These are phyloP conservation scores for Drosophila kurseongensis DNA, from an alignment of 1,140 invertebrate genomes.

Conservation along the genomic window DNA sequence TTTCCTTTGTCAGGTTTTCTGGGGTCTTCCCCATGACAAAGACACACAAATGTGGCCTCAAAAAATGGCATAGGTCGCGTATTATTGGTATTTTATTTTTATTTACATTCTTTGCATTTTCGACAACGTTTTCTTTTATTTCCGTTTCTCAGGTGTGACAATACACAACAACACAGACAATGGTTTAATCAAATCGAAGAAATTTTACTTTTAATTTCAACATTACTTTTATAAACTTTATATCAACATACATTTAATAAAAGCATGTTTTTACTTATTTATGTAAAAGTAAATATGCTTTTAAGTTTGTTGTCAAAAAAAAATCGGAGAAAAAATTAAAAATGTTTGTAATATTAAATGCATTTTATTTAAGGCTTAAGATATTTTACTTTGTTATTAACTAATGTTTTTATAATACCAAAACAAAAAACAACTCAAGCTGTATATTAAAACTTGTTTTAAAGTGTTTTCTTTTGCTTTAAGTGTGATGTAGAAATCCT, in stretches of 20 bases:
- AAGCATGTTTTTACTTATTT: too few species aligned
- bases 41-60: constrained; percentile 4
- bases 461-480: background rate
- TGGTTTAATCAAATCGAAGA: background rate
- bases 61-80: constrained; percentile 50
- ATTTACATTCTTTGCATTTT: constrained; percentile 20
- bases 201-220: too few species aligned
- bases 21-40: constrained; percentile 32
- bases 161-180: constrained; percentile 13
- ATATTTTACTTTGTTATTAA: too few species aligned
- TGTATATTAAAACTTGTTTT: too few species aligned
- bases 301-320: too few species aligned
- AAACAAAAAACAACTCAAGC: too few species aligned
- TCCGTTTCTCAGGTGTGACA: background rate
- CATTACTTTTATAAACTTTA: too few species aligned
- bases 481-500: constrained; percentile 7
- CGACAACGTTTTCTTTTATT: constrained; percentile 1
- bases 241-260: too few species aligned
- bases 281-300: background rate
- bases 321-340: background rate
- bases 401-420: too few species aligned
- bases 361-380: too few species aligned
- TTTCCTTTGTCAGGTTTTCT: constrained; percentile 26
- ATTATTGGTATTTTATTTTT: constrained; percentile 17
- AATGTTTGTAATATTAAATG: too few species aligned